Base-by-base conservation (phyloP, 2,888 invertebrate species). In the Drosophila meridiana region DNA sequence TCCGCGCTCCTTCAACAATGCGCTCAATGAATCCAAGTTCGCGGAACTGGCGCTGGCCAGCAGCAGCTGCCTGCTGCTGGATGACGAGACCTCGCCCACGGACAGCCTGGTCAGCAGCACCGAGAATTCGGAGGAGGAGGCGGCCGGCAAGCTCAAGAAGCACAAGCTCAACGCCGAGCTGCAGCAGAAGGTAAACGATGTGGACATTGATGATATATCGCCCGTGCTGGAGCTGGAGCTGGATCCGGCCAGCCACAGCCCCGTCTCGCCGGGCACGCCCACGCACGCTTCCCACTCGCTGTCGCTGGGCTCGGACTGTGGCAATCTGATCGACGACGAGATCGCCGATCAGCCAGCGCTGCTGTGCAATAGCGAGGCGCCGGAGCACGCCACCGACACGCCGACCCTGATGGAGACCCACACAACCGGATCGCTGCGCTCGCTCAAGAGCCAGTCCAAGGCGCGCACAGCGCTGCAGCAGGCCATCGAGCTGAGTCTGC, bases 341-440 rank as follows among this genome's bases (percentile, higher is more conserved):
- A 98, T 98, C 72, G 97, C 97, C 48, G 98, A 98, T 93, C 98
- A 98, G 90, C 98, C 98, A 13, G 97, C 96, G 1, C 92, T 98
- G 76, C 94, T 97, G 14, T 97, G 97, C 89, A 95, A 96, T 91
- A 96, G 96, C 92, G 94, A 95, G 61, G 85, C 90, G 4, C 90
- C 84, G 42, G 93, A 93, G 42, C 68, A 83, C 48, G 80, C 78
- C 36, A 94, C 93, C 90, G 82, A 95, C 55, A 93, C 93, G 28
- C 93, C 93, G 20, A 93, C 93, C 0, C 70, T 93, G 2, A 93
- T 92, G 91, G 93, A 93, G 56, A 90, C 91, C 0, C 93, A 92
- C 40, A 93, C 94, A 0, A 93, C 94, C 13, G 90, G 91, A 8
- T 91, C 92, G 4, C 87, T 92, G 83, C 87, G 91, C 28, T 91